Percentiles rank a stretch among this genome's conserved stretches.
phyloP scores from a whole-genome alignment of 2,797 vertebrate species.

The Cercopithecus mitis region DNA sequence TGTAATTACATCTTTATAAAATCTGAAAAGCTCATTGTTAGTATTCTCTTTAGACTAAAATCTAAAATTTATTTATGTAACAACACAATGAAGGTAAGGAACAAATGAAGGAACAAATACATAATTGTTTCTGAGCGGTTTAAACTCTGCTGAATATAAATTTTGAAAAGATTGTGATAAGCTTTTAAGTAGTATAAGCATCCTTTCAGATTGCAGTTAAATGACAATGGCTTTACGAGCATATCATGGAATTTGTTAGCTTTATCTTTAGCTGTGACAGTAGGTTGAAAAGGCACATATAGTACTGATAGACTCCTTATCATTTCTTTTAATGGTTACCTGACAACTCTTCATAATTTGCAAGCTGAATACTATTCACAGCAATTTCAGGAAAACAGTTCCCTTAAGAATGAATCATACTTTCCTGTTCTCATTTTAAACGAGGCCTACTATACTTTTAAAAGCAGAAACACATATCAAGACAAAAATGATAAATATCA shows the following conservation, averaged over 20 bases:
- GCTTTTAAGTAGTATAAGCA: background rate
- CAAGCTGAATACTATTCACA: conserved; percentile 51
- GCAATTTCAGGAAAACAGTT: conserved; percentile 32
- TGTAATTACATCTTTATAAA: background rate
- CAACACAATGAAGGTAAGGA: conserved; percentile 3
- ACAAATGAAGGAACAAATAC: conserved; percentile 8
- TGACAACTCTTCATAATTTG: conserved; percentile 21
- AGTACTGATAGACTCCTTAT: background rate
- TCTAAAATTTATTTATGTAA: conserved; percentile 8
- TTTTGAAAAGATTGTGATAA: background rate
- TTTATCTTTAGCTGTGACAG: background rate
- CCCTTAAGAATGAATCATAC: conserved; percentile 5
- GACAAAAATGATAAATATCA: conserved; percentile 60
- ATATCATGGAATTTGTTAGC: background rate
- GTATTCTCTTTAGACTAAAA: background rate
- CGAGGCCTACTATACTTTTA: conserved; percentile 12
- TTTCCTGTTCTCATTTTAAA: conserved; percentile 57
- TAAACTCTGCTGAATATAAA: background rate
- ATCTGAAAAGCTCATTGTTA: conserved; percentile 18
- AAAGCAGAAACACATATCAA: conserved; percentile 28
- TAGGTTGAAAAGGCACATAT: background rate
- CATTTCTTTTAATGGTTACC: background rate
- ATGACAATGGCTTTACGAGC: background rate
- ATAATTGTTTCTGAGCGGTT: background rate
- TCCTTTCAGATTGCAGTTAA: background rate